phyloP scores from a whole-genome alignment of 2,888 invertebrate genomes.

The Drosophila birchii region DNA sequence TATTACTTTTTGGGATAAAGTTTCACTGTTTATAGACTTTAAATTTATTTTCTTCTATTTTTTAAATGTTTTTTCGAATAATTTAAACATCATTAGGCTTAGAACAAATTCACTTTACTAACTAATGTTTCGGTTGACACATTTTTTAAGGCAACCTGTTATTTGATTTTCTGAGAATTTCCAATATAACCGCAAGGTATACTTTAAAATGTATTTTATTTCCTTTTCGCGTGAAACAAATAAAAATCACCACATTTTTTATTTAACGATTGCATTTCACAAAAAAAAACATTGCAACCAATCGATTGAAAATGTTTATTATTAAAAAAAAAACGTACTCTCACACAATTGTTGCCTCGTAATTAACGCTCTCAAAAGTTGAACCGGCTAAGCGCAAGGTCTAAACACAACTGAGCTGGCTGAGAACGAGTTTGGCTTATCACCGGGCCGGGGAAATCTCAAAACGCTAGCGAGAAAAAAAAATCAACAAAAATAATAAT shows the following conservation, averaged over 20 bases:
- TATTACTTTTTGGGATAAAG: no score
- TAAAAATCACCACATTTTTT: constrained; percentile 3
- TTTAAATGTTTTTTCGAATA: neutral
- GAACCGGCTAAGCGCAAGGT: constrained; percentile 37
- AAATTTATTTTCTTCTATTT: neutral
- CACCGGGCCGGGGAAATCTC: constrained; percentile 15
- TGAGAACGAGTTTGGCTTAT: constrained; percentile 40
- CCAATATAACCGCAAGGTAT: neutral
- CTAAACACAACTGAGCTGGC: constrained; percentile 47
- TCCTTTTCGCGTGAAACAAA: constrained; percentile 1
- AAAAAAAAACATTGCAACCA: constrained; percentile 1
- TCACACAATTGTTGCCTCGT: constrained; percentile 1
- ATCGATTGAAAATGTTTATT: neutral
- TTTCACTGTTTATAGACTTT: neutral
- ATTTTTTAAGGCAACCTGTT: no score
- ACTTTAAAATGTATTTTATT: neutral
- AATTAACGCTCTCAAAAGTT: constrained; percentile 9
- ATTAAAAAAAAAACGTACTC: neutral
- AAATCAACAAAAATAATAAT: neutral
- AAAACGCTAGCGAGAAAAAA: neutral
- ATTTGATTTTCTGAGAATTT: neutral
- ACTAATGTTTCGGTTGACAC: neutral
- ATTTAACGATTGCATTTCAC: constrained; percentile 1
- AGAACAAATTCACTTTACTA: neutral
- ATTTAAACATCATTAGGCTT: no score